Conservation (phyloP, 2,888 invertebrate species). For the Eupeodes luniger region DNA sequence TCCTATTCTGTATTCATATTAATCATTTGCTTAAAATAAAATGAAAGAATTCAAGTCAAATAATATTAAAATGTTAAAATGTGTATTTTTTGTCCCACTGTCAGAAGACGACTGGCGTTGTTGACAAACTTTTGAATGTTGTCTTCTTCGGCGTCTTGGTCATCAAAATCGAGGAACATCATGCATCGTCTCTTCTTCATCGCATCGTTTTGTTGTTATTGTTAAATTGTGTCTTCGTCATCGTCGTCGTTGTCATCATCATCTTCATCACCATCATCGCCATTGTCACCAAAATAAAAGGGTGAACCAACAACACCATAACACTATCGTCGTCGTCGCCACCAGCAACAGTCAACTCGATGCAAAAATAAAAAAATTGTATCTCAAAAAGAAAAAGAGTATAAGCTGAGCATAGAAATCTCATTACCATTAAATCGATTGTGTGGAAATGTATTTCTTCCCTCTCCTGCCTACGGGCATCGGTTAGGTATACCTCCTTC, state of each 20-base stretch:
- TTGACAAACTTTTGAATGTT: not conserved
- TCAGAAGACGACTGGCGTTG: not conserved
- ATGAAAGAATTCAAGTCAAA: too few relatives aligned
- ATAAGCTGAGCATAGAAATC: slow-evolving; percentile 68
- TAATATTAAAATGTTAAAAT: too few relatives aligned
- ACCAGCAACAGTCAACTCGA: slow-evolving; percentile 41
- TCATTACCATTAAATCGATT: slow-evolving; percentile 76
- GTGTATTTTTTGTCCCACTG: not conserved
- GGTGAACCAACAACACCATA: slow-evolving; percentile 24
- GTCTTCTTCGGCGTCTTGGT: slow-evolving; percentile 31
- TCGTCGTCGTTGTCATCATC: slow-evolving; percentile 53
- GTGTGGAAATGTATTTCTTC: slow-evolving; percentile 70
- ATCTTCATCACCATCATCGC: slow-evolving; percentile 39
- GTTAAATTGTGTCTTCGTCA: slow-evolving; percentile 21
- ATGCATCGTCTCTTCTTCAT: slow-evolving; percentile 20
- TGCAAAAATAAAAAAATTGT: slow-evolving; percentile 65
- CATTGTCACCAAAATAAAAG: slow-evolving; percentile 64
- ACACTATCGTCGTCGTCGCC: slow-evolving; percentile 20
- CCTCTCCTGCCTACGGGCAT: not conserved
- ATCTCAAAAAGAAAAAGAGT: slow-evolving; percentile 35
- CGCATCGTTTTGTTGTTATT: slow-evolving; percentile 24
- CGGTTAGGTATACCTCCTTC: too few relatives aligned
- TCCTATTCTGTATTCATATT: too few relatives aligned
- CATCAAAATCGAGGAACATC: slow-evolving; percentile 29
- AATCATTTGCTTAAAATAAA: too few relatives aligned